Conservation (phyloP, 2,888 invertebrate species). For the Disparrhopalites patrizii region DNA sequence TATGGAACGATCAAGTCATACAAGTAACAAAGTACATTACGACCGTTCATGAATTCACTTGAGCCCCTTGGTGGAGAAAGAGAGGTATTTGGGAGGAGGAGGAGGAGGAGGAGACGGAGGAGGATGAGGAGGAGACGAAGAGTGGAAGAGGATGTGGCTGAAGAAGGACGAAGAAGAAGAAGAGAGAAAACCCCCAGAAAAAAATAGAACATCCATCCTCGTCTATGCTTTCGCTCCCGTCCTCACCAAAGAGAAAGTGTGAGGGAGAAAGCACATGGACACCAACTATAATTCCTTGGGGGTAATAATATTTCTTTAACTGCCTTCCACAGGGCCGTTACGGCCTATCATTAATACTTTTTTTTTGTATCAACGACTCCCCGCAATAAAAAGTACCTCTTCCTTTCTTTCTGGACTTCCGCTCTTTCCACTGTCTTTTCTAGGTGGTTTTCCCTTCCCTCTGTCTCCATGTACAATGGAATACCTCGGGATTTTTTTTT, state of each 20-base stretch:
- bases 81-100: not conserved
- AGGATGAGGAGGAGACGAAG: not conserved
- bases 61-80: constrained; percentile 3
- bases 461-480: no score
- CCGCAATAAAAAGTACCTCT: not conserved
- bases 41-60: constrained; percentile 21
- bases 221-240: no score
- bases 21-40: constrained; percentile 5
- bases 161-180: no score
- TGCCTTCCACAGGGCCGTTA: not conserved
- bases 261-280: no score
- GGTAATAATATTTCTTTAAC: constrained; percentile 11
- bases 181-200: no score
- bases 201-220: no score
- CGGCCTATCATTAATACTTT: constrained; percentile 6
- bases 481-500: no score
- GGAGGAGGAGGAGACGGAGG: not conserved
- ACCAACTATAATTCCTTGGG: no score
- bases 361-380: not conserved
- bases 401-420: no score
- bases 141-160: not conserved
- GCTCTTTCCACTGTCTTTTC: no score
- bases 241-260: no score
- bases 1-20: constrained; percentile 27
- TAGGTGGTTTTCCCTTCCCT: no score